Evolutionary conservation across 1,140 invertebrate species (phyloP).

Genomic region (Eriocheir sinensis): DNA sequence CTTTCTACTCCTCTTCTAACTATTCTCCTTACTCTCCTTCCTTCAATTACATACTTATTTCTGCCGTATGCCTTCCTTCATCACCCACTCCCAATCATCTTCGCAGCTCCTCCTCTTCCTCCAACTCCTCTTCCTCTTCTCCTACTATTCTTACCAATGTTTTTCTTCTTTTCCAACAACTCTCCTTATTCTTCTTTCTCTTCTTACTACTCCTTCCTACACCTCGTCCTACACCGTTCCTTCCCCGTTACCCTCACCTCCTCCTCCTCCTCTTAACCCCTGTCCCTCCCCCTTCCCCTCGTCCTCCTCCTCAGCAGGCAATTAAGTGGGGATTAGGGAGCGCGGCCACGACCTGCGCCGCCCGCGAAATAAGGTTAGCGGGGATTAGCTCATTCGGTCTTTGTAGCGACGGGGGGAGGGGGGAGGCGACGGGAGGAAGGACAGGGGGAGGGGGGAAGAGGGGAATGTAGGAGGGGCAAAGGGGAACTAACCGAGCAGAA

Average conservation of each 20-base stretch:
- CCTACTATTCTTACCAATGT: too few relatives aligned
- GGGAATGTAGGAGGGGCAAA: background rate
- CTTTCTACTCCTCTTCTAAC: background rate
- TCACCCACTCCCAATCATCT: too few relatives aligned
- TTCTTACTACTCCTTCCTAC: background rate
- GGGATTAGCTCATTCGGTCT: background rate
- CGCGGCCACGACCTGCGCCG: background rate
- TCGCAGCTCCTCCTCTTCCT: too few relatives aligned
- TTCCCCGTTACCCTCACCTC: background rate
- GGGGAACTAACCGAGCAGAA: background rate
- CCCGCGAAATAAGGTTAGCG: background rate
- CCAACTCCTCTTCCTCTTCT: too few relatives aligned
- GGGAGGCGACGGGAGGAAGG: background rate
- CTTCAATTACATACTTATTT: background rate
- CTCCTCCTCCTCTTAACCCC: conserved; percentile 6
- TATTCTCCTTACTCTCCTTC: background rate
- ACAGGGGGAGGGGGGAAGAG: background rate
- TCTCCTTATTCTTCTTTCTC: background rate
- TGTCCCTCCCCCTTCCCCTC: conserved; percentile 39
- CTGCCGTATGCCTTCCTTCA: background rate
- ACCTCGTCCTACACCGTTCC: background rate
- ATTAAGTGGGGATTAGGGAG: background rate
- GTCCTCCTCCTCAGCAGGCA: background rate
- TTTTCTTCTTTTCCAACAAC: background rate
- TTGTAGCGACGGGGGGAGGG: background rate